Evolutionary conservation across 2,888 invertebrate species (phyloP).

Genomic region (Ophion slaviceki): DNA sequence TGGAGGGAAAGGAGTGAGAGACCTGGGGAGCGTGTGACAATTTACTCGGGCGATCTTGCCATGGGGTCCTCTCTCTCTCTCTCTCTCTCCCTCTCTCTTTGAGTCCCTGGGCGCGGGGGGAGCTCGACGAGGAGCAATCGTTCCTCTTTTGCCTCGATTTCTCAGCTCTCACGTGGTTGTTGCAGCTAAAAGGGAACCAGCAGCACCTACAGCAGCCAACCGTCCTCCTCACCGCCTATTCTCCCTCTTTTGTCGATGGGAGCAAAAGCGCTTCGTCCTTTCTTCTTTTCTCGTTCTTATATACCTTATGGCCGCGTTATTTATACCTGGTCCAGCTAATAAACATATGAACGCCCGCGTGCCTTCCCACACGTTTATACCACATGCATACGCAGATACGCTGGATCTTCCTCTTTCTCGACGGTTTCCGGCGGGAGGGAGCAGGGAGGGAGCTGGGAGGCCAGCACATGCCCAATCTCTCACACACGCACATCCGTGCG

Average conservation of each 20-base stretch:
- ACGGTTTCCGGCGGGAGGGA: slow-evolving; percentile 19
- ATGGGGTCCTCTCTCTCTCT: slow-evolving; percentile 66
- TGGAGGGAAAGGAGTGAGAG: slow-evolving; percentile 23
- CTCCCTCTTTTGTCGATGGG: slow-evolving; percentile 45
- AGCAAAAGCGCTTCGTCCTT: slow-evolving; percentile 73
- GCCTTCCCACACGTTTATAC: slow-evolving; percentile 75
- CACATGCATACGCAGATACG: slow-evolving; percentile 28
- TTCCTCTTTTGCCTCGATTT: slow-evolving; percentile 64
- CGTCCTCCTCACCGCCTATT: slow-evolving; percentile 60
- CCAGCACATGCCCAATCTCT: slow-evolving; percentile 52
- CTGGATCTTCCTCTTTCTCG: slow-evolving; percentile 47
- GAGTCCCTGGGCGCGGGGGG: slow-evolving; percentile 12
- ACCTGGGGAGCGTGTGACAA: slow-evolving; percentile 82
- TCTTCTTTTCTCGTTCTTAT: slow-evolving; percentile 76
- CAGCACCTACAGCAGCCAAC: slow-evolving; percentile 58
- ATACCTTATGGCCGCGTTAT: slow-evolving; percentile 82
- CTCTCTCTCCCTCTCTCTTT: slow-evolving; percentile 41
- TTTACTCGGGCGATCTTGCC: slow-evolving; percentile 82
- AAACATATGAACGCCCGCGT: slow-evolving; percentile 83
- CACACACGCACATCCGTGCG: slow-evolving; percentile 59
- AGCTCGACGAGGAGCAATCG: slow-evolving; percentile 43
- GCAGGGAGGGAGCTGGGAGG: slow-evolving; percentile 41
- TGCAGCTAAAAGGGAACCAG: slow-evolving; percentile 42
- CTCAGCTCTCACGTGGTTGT: slow-evolving; percentile 53
- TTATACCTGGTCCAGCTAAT: slow-evolving; percentile 83